Conservation (phyloP, 2,113 vertebrate genomes). For the Microtus pennsylvanicus region DNA sequence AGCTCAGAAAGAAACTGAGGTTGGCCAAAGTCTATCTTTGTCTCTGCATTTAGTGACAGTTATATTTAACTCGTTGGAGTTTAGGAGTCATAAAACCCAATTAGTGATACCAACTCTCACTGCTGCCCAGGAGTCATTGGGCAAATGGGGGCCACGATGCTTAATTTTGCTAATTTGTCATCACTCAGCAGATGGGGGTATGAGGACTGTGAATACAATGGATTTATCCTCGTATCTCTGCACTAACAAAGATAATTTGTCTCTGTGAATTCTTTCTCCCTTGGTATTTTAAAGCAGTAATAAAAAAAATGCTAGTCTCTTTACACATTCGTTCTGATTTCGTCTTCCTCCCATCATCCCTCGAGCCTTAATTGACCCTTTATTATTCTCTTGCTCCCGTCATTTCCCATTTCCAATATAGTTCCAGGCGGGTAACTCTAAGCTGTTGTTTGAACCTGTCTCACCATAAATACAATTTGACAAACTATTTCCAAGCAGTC, state of each 20-base stretch:
- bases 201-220: background rate
- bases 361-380: conserved; percentile 75
- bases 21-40: background rate
- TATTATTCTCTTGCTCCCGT: conserved; percentile 49
- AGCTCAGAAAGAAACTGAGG: background rate
- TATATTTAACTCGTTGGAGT: background rate
- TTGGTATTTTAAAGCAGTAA: conserved; percentile 10
- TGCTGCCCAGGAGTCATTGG: background rate
- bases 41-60: background rate
- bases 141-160: background rate
- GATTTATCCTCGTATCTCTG: accelerated
- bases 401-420: conserved; percentile 65
- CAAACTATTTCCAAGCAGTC: conserved; percentile 76
- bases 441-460: conserved; percentile 63
- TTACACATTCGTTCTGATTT: conserved; percentile 28
- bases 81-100: background rate
- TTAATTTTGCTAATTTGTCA: background rate
- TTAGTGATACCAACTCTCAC: background rate
- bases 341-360: conserved; percentile 61
- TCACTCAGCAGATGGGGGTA: background rate
- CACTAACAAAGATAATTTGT: background rate
- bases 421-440: conserved; percentile 73
- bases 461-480: conserved; percentile 77
- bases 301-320: background rate
- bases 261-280: background rate